phyloP scores from a whole-genome alignment of 2,113 vertebrate genomes.

The Phocoena sinus region DNA sequence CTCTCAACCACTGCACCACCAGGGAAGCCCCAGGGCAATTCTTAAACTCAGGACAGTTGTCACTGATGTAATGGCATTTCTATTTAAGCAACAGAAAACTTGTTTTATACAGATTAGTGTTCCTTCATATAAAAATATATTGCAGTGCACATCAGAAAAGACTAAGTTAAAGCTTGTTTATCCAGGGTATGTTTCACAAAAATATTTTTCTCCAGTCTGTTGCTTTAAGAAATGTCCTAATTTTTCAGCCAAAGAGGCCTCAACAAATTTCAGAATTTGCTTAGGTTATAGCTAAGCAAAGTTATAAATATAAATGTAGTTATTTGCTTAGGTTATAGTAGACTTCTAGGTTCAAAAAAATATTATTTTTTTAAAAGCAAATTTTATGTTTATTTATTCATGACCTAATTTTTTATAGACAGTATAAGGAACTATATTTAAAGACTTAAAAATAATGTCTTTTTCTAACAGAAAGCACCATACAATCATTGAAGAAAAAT shows the following conservation, averaged over 20 bases:
- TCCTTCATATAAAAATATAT: not conserved
- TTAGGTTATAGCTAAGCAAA: not conserved
- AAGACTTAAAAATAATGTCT: not conserved
- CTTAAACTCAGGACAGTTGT: not conserved
- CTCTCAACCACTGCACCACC: too few relatives aligned
- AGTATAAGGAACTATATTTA: not conserved
- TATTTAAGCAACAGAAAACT: not conserved
- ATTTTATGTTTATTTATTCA: slow-evolving; percentile 37
- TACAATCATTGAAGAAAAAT: not conserved
- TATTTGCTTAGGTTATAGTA: slow-evolving; percentile 17
- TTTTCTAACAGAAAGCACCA: slow-evolving; percentile 5
- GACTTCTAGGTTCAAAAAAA: not conserved
- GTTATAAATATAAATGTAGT: too few relatives aligned
- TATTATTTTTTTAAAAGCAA: not conserved
- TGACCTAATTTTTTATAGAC: not conserved
- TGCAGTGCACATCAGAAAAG: not conserved
- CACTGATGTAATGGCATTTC: not conserved
- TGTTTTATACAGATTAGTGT: not conserved
- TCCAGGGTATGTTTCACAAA: not conserved
- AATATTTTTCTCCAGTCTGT: not conserved
- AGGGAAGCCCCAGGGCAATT: not conserved
- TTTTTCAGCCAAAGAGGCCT: slow-evolving; percentile 26
- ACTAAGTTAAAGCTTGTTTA: slow-evolving; percentile 31
- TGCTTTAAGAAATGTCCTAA: slow-evolving; percentile 10
- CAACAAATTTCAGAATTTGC: slow-evolving; percentile 14